phyloP scores from a whole-genome alignment of 2,113 vertebrate genomes.

The Ellobius talpinus region DNA sequence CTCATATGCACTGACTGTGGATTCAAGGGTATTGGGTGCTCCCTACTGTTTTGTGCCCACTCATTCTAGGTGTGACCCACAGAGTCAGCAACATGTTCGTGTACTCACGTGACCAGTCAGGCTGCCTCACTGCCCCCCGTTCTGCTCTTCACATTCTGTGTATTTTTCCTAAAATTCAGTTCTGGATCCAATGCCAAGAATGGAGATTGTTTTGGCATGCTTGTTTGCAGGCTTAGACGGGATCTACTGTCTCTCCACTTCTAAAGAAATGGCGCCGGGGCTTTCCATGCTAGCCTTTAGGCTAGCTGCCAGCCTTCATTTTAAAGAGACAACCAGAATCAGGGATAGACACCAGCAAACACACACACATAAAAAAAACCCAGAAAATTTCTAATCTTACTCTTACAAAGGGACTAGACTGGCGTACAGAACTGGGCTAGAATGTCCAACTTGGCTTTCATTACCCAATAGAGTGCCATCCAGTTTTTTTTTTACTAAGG shows the following conservation, averaged over 20 bases:
- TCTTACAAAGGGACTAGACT: not conserved
- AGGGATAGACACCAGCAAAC: not conserved
- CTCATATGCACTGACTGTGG: fast-evolving
- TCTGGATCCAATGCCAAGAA: not conserved
- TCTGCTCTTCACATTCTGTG: fast-evolving
- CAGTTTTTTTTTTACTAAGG: not conserved
- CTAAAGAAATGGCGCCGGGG: not conserved
- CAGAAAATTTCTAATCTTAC: slow-evolving; percentile 25
- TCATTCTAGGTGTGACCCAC: not conserved
- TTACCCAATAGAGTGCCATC: not conserved
- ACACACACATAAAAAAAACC: not conserved
- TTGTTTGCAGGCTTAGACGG: not conserved
- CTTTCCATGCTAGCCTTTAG: not conserved
- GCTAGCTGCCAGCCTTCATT: not conserved
- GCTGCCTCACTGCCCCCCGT: too few species aligned
- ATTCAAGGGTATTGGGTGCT: not conserved
- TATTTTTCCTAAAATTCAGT: not conserved
- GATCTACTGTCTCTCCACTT: not conserved
- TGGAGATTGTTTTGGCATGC: not conserved
- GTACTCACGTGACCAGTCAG: not conserved
- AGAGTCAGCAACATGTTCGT: fast-evolving
- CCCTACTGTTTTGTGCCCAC: not conserved
- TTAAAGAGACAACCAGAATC: slow-evolving; percentile 3
- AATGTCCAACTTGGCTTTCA: not conserved
- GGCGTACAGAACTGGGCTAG: not conserved